A percentile compares a stretch with the other conserved stretches of the same genome.
Conservation (phyloP, 2,113 vertebrate genomes). For the Aspiorhynchus laticeps region DNA sequence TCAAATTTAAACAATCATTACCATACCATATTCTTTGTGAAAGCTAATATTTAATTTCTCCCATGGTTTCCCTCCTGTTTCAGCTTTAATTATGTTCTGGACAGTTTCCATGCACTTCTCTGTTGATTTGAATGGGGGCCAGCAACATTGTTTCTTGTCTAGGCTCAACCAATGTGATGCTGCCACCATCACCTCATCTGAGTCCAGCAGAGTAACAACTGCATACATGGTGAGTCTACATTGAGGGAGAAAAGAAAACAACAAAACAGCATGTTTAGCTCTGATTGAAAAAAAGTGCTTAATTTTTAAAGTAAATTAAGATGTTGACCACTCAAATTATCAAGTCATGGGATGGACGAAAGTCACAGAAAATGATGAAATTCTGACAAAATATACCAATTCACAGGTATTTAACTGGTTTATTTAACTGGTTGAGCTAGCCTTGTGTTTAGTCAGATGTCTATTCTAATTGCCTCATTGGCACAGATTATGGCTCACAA, state of each 20-base stretch:
- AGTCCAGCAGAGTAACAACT: constrained; percentile 1
- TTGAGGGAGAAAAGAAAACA: not conserved
- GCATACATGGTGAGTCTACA: not conserved
- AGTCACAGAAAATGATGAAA: too few species aligned
- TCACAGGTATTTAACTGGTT: too few species aligned
- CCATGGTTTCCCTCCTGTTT: constrained; percentile 3
- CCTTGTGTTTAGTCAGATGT: too few species aligned
- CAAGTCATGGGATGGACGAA: too few species aligned
- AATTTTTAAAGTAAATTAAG: not conserved
- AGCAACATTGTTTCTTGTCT: constrained; percentile 1
- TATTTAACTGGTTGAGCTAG: too few species aligned
- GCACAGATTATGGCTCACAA: too few species aligned
- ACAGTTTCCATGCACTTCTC: not conserved
- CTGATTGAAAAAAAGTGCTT: not conserved
- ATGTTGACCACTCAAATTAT: not conserved
- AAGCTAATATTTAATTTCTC: not conserved
- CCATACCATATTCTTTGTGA: constrained; percentile 5
- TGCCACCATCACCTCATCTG: constrained; percentile 1
- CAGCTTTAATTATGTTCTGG: not conserved
- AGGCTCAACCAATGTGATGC: constrained; percentile 6
- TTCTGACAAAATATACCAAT: not conserved
- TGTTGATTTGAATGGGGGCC: too few species aligned
- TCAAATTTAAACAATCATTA: not conserved
- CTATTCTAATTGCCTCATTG: too few species aligned
- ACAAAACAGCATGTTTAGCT: not conserved